These are phyloP conservation scores for Drosophila pandora DNA, from an alignment of 1,140 invertebrate species.

Conservation along the genomic window DNA sequence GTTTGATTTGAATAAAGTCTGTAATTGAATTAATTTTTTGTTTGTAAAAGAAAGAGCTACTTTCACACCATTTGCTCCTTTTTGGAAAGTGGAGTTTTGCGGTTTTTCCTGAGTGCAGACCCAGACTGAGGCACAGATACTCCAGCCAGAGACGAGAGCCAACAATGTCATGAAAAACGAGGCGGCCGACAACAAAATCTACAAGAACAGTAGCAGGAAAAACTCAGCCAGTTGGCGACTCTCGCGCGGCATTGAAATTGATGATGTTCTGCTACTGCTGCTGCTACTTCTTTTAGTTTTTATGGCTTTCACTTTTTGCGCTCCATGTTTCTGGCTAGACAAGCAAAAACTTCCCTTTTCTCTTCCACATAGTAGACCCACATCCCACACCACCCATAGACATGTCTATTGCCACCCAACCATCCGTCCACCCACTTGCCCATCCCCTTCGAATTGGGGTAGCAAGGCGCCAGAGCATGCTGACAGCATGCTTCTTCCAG, in stretches of 20 bases:
- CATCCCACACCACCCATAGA: neutral
- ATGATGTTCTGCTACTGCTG: slow-evolving; percentile 59
- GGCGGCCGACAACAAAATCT: slow-evolving; percentile 35
- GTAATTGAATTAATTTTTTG: neutral
- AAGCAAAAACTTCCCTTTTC: slow-evolving; percentile 73
- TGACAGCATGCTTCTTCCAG: slow-evolving; percentile 27
- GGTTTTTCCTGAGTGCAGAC: slow-evolving; percentile 34
- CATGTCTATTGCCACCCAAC: neutral
- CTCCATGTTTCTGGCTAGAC: slow-evolving; percentile 70
- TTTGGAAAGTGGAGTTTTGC: slow-evolving; percentile 14
- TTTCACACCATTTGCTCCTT: slow-evolving; percentile 6
- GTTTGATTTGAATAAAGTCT: neutral
- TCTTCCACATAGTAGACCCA: slow-evolving; percentile 8
- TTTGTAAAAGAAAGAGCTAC: neutral
- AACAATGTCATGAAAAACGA: slow-evolving; percentile 74
- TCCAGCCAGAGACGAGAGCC: slow-evolving; percentile 45
- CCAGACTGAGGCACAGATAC: slow-evolving; percentile 37
- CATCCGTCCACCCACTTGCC: neutral
- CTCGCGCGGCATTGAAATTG: slow-evolving; percentile 77
- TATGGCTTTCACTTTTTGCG: slow-evolving; percentile 77
- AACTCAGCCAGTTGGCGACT: slow-evolving; percentile 47
- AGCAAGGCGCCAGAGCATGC: slow-evolving; percentile 75
- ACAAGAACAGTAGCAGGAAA: slow-evolving; percentile 1
- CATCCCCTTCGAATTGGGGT: slow-evolving; percentile 35
- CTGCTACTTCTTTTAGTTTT: slow-evolving; percentile 57